Evolutionary conservation across 2,797 vertebrate species (phyloP), one percentile per base, ranked within the genome.

Genomic region (Squalus acanthias): DNA sequence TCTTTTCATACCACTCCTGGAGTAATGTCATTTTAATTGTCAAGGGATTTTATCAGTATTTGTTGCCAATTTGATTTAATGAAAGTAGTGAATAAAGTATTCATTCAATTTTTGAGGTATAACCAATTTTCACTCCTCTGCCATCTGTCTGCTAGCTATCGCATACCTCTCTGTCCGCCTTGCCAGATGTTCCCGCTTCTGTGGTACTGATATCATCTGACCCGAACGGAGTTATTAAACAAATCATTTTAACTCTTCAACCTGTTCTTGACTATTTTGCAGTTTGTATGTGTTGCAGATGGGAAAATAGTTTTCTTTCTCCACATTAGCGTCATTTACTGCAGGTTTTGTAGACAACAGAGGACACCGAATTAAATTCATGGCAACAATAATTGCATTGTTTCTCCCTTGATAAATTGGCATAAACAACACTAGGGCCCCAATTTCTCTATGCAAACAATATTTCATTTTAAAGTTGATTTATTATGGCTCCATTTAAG

Each of bases 121-220:
- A 95, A 74, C 70, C 70, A 57, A 95, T 57, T 57, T 74, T 57
- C 2, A 74, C 70, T 95, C 94, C 46, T 95, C 50, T 74, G 70
- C 70, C 94, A 60, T 95, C 94, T 95, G 94, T 95, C 94, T 95
- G 12, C 69, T 70, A 4, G 67, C 65, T 70, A 50, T 50, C 9
- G 3, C 22, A n/a, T 22, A 29, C 24, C 22, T 15, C 67, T 72
- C 24, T 95, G 93, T 53, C 26, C 22, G 3, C 93, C 24, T 95
- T 95, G 70, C 67, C 94, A 76, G 94, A 17, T 74, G 50, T 57
- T 95, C 10, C 10, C 46, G 76, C 29, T 29, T 60, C 15, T 57
- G 15, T 57, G 93, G 0, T 76, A 74, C 22, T n/a, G 70, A 95
- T 72, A 50, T 57, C 20, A 95, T 33, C 94, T 60, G 50, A 15